These are phyloP conservation scores for Lordiphosa fenestrarum DNA, from an alignment of 2,888 invertebrate species.

Conservation along the genomic window DNA sequence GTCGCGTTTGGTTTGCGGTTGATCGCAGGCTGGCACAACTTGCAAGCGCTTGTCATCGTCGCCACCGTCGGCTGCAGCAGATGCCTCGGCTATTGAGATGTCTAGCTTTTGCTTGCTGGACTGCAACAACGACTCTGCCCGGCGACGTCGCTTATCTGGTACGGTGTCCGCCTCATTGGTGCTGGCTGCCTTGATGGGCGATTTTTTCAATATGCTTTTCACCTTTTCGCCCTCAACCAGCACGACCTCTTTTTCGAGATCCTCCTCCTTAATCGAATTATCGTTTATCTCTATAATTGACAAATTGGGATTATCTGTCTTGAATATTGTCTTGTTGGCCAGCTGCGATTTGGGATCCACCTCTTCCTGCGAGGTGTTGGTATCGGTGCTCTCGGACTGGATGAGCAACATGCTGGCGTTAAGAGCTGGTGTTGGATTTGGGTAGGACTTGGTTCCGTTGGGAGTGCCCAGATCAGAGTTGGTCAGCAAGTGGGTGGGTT, in stretches of 20 bases:
- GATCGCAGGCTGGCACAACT: conserved; percentile 31
- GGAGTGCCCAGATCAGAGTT: conserved; percentile 52
- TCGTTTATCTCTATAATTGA: conserved; percentile 81
- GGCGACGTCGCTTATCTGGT: conserved; percentile 75
- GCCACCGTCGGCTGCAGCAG: conserved; percentile 69
- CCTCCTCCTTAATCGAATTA: conserved; percentile 73
- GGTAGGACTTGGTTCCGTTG: not conserved
- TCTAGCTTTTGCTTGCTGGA: conserved; percentile 78
- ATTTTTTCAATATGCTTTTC: conserved; percentile 47
- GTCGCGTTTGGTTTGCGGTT: conserved; percentile 69
- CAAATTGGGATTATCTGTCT: conserved; percentile 79
- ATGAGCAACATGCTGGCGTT: conserved; percentile 69
- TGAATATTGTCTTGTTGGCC: conserved; percentile 80
- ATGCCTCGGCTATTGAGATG: conserved; percentile 73
- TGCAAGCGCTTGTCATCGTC: conserved; percentile 28
- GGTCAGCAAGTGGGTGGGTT: conserved; percentile 42
- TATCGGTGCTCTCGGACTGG: conserved; percentile 78
- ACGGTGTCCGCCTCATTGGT: conserved; percentile 15
- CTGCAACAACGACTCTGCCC: conserved; percentile 74
- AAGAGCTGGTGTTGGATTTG: conserved; percentile 13
- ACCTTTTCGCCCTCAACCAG: conserved; percentile 73
- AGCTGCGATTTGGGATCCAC: conserved; percentile 79
- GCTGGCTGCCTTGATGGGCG: conserved; percentile 40
- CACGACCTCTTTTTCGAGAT: conserved; percentile 73
- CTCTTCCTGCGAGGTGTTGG: conserved; percentile 78